phyloP scores from a whole-genome alignment of 2,888 invertebrate species.

The Tachystola acroxantha region DNA sequence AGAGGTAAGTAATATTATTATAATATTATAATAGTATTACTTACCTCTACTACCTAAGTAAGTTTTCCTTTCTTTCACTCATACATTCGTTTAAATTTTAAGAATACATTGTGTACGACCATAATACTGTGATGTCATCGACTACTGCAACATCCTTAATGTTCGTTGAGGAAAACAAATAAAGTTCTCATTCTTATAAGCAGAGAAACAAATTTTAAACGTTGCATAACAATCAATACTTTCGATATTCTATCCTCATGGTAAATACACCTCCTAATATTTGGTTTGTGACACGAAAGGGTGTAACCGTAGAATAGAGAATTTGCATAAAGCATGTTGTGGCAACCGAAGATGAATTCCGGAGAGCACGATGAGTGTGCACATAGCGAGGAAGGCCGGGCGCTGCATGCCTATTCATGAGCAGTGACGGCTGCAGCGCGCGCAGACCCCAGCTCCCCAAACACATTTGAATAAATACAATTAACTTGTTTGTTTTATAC shows the following conservation, averaged over 20 bases:
- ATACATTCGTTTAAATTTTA: too few relatives aligned
- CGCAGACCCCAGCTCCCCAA: constrained; percentile 38
- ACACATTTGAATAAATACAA: constrained; percentile 76
- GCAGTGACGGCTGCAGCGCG: constrained; percentile 50
- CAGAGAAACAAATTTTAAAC: too few relatives aligned
- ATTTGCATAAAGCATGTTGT: constrained; percentile 27
- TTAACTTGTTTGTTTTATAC: constrained; percentile 76
- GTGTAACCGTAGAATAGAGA: constrained; percentile 5
- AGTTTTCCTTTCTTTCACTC: too few relatives aligned
- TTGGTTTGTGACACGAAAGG: constrained; percentile 8
- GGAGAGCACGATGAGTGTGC: constrained; percentile 49
- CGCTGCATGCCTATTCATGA: constrained; percentile 68
- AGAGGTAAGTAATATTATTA: too few relatives aligned
- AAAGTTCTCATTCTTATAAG: too few relatives aligned
- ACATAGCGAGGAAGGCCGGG: constrained; percentile 53
- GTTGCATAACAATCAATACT: not conserved
- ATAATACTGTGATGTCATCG: too few relatives aligned
- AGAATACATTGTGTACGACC: too few relatives aligned
- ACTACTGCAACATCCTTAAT: too few relatives aligned
- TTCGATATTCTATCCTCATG: not conserved
- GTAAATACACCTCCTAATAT: not conserved
- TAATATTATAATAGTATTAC: too few relatives aligned
- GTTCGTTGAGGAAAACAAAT: too few relatives aligned
- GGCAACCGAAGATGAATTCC: constrained; percentile 21
- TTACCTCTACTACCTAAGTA: too few relatives aligned